Evolutionary conservation across 2,113 vertebrate species (phyloP).

Genomic region (Prochilodus magdalenae): DNA sequence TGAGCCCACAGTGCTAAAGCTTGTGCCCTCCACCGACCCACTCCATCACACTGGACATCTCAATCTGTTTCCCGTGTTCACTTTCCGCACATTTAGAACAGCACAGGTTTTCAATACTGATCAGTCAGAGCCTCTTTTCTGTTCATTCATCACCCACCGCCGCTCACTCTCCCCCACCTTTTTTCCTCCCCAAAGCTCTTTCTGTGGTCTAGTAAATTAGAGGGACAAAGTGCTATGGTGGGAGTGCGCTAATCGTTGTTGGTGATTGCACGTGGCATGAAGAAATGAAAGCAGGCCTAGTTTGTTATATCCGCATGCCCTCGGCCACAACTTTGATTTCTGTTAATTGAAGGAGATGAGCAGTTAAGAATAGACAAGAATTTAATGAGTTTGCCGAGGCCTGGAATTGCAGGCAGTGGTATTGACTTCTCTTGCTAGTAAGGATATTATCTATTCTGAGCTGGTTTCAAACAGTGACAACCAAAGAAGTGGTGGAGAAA

Average conservation of each 20-base stretch:
- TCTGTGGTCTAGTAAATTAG: conserved; percentile 34
- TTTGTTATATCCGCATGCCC: conserved; percentile 60
- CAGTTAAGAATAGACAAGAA: conserved; percentile 56
- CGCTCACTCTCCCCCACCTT: conserved; percentile 25
- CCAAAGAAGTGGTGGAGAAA: conserved; percentile 5
- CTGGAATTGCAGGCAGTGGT: conserved; percentile 15
- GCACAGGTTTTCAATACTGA: conserved; percentile 72
- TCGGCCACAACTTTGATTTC: conserved; percentile 66
- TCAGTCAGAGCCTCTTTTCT: conserved; percentile 71
- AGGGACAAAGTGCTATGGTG: conserved; percentile 25
- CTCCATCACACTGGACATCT: conserved; percentile 77
- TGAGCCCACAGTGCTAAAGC: conserved; percentile 57
- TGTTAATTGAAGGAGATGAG: conserved; percentile 67
- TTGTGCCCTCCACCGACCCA: conserved; percentile 53
- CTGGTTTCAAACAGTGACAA: conserved; percentile 14
- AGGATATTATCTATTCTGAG: conserved; percentile 1
- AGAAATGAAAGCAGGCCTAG: conserved; percentile 62
- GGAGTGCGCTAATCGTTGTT: conserved; percentile 58
- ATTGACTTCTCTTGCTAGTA: conserved; percentile 41
- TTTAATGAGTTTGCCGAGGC: conserved; percentile 51
- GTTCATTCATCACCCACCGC: conserved; percentile 73
- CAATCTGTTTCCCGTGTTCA: conserved; percentile 70
- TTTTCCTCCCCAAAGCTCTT: neutral
- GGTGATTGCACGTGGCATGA: conserved; percentile 64
- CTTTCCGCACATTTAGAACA: conserved; percentile 70